A percentile compares a stretch with the other conserved stretches of the same genome.
phyloP scores from a whole-genome alignment of 2,797 vertebrate genomes.

The Mionectes olivaceus region DNA sequence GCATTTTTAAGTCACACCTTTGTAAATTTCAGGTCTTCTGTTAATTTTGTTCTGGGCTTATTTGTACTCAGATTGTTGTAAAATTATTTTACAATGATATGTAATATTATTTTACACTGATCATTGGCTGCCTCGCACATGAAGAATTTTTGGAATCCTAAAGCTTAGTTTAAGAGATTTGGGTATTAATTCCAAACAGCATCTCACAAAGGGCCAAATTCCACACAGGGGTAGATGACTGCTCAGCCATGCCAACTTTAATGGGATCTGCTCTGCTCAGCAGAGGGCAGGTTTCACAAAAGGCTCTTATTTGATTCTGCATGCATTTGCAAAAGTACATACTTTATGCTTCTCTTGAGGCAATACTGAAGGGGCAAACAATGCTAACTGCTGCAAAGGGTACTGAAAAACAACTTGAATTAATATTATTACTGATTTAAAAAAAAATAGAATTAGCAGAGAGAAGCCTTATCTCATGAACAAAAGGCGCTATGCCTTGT shows the following conservation, averaged over 20 bases:
- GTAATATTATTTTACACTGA: background rate
- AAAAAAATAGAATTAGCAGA: background rate
- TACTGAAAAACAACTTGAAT: background rate
- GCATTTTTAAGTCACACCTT: background rate
- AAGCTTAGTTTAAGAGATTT: conserved; percentile 36
- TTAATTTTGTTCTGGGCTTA: background rate
- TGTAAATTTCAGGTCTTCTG: background rate
- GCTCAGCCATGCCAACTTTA: background rate
- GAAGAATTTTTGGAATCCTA: conserved; percentile 50
- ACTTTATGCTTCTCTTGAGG: background rate
- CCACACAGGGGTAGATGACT: background rate
- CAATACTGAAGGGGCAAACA: background rate
- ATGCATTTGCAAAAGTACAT: background rate
- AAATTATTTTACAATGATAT: background rate
- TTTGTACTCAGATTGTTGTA: background rate
- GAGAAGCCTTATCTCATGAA: background rate
- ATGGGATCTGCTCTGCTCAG: background rate
- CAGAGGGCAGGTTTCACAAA: background rate
- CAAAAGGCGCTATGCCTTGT: background rate
- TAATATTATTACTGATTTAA: background rate
- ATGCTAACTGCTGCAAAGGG: background rate
- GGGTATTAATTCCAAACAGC: conserved; percentile 20
- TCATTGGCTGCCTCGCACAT: background rate
- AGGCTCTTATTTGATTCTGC: background rate
- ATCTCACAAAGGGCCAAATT: conserved; percentile 22